Percentiles rank a stretch among this genome's conserved stretches.
These are phyloP conservation scores for Streptopelia turtur DNA, from an alignment of 2,797 vertebrate species.

Conservation along the genomic window DNA sequence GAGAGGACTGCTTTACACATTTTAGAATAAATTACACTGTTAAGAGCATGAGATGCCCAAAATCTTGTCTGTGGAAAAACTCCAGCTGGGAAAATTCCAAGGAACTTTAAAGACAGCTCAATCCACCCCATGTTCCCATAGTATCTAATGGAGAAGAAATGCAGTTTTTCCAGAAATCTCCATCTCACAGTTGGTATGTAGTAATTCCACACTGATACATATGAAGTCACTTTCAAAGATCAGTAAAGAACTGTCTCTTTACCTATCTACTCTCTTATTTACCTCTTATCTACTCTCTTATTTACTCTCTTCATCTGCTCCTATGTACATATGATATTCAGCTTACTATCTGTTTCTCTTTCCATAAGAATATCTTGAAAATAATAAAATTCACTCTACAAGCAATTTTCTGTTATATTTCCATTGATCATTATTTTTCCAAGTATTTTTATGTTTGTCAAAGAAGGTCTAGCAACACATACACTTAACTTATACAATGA, in stretches of 20 bases:
- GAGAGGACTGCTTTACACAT: not conserved
- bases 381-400: not conserved
- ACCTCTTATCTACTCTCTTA: no score
- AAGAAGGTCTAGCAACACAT: not conserved
- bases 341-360: not conserved
- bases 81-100: not conserved
- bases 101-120: not conserved
- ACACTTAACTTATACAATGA: not conserved
- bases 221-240: not conserved
- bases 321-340: not conserved
- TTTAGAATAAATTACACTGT: not conserved
- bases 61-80: not conserved
- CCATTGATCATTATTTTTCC: not conserved
- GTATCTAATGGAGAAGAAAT: not conserved
- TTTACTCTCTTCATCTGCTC: not conserved
- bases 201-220: not conserved
- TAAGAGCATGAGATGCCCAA: not conserved
- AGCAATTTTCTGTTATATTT: not conserved
- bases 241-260: not conserved
- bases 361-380: not conserved
- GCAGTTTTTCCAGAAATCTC: not conserved
- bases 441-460: not conserved
- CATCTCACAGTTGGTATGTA: not conserved
- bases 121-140: not conserved
- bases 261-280: no score